Base-by-base conservation (phyloP, 2,113 vertebrate genomes). In the Montifringilla adamsi region DNA sequence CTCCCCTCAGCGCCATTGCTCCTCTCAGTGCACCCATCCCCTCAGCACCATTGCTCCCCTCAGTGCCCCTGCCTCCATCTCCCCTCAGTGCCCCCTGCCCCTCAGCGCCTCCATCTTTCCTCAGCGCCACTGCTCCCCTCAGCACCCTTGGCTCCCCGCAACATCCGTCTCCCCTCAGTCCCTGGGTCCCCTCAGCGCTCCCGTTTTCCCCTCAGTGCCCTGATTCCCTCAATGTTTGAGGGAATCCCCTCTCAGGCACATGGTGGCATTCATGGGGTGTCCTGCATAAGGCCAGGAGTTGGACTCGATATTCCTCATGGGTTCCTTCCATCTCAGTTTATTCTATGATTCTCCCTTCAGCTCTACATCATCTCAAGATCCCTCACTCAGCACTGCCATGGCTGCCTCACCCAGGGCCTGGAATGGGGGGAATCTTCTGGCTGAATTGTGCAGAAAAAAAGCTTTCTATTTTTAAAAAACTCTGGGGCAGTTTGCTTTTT, bases 161-260 rank as follows among this genome's bases (percentile, higher is more conserved):
- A 5, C 4, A 33, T 15, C 16, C 0, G 0, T 3, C 11, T 37
- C 27, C 10, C 15, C 46, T 68, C 31, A 37, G 9, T 15, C 27
- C 28, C 19, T 5, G 15, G 9, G 15, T 74, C 28, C 60, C 35
- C 46, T 82, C 58, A 62, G 39, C 1, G 2, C 19, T 21, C 39
- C 15, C 2, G 1, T 35, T 79, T 17, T n/a, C 30, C 53, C 14
- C 35, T 70, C 66, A 50, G 49, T 9, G 8, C 35, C 21, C 17
- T 2, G 17, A 13, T 67, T 50, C 69, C 20, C 16, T 30, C 53
- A 30, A 0, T 18, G 46, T 67, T 46, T 46, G 62, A 37, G 46
- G 21, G 14, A 82, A 39, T 37, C 37, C 10, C 1, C 37, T 52
- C 18, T 44, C 22, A 28, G 37, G 60, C 23, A 26, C 62, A 15